phyloP scores from a whole-genome alignment of 2,113 vertebrate species.

The Narcine bancroftii region DNA sequence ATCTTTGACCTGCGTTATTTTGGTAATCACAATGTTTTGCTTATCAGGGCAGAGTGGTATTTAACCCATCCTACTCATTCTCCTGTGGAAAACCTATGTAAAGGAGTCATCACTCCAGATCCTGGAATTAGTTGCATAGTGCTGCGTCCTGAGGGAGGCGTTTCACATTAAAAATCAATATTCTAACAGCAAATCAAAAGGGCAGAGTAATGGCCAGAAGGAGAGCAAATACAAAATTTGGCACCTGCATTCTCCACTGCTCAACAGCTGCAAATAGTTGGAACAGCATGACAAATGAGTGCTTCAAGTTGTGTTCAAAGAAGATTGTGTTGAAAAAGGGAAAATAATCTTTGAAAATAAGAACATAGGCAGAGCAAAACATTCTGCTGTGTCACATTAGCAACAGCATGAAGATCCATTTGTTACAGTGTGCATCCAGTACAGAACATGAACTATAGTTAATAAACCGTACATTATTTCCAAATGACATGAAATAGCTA shows the following conservation, averaged over 20 bases:
- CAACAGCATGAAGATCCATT: slow-evolving; percentile 22
- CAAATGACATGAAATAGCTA: neutral
- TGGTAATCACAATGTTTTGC: slow-evolving; percentile 18
- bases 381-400: neutral
- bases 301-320: slow-evolving; percentile 22
- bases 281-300: slow-evolving; percentile 32
- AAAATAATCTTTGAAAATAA: slow-evolving; percentile 11
- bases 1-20: slow-evolving; percentile 17
- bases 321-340: slow-evolving; percentile 24
- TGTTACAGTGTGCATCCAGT: neutral
- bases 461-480: neutral
- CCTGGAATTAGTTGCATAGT: neutral
- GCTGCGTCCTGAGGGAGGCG: neutral
- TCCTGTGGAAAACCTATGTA: neutral
- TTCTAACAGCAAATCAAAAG: neutral
- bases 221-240: slow-evolving; percentile 24
- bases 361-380: neutral
- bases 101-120: neutral
- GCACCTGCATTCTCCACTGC: neutral
- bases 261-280: slow-evolving; percentile 34
- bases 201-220: neutral
- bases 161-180: neutral
- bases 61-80: neutral
- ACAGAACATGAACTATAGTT: neutral
- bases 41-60: neutral